Evolutionary conservation across 1,140 invertebrate genomes (phyloP), one percentile per base, ranked within the genome.

Genomic region (Charaxes varanes): DNA sequence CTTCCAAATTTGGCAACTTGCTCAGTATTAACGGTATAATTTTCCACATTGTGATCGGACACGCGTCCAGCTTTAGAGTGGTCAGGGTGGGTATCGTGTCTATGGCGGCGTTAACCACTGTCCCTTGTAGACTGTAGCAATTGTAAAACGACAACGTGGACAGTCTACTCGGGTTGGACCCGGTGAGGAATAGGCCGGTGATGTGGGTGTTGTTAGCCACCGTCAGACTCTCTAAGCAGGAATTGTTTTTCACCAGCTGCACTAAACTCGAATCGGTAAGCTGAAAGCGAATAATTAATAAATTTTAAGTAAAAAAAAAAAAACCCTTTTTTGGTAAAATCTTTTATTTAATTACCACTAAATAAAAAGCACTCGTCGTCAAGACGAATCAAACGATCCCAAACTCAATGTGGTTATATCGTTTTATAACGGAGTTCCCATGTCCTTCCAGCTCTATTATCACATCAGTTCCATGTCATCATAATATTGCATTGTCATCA

Each of bases 51-150:
- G 66, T 56, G 6, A 65, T 30, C 0, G 65, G 61, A 27, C 72
- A 76, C 0, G 69, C 58, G n/a, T 84, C 79, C 5, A 85, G 46
- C 30, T 61, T 65, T 0, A 85, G 51, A 0, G 63, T 54, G 5
- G 68, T 72, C 3, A 85, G 38, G 12, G 48, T 55, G 2, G 66
- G 69, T 11, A 84, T 21, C 4, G 43, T 58, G n/a, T 72, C 65
- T 4, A 81, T 46, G 6, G 67, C 74, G 0, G 72, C 58, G 12
- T 52, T 53, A 0, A 84, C 49, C 0, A 79, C 63, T 0, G 70
- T 66, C 2, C 70, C 72, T 38, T 81, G 74, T 0, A 83, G 59
- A 27, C 59, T 73, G 46, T 72, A 80, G 51, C 81, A 81, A 45
- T 79, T 79, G 36, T 72, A 73, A 38, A 85, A 78, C 1, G 69